A percentile compares a stretch with the other conserved stretches of the same genome.
These are phyloP conservation scores for Rhinoderma darwinii DNA, from an alignment of 2,113 vertebrate genomes.

Conservation along the genomic window DNA sequence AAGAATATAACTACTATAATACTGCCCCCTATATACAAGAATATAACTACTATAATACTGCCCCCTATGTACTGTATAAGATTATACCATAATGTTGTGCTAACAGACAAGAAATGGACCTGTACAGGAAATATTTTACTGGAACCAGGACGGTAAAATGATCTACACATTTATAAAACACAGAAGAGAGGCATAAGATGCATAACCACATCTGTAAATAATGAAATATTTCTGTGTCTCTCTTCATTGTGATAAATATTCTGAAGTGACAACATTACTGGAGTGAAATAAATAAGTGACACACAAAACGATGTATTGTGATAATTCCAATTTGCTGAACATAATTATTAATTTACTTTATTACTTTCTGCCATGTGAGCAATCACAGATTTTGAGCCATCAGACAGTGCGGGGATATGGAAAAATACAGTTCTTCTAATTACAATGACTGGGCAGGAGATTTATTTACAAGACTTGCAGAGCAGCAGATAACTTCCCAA, in stretches of 20 bases:
- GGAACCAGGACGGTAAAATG: neutral
- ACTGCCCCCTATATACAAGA: too few relatives aligned
- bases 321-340: conserved; percentile 45
- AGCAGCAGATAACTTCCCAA: neutral
- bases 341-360: conserved; percentile 52
- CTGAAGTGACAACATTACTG: conserved; percentile 20
- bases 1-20: too few relatives aligned
- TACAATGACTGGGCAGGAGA: conserved; percentile 16
- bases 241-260: conserved; percentile 17
- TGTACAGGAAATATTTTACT: too few relatives aligned
- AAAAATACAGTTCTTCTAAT: conserved; percentile 15
- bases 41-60: too few relatives aligned
- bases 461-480: neutral
- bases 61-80: too few relatives aligned
- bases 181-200: neutral
- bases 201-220: conserved; percentile 5
- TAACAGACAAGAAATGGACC: too few relatives aligned
- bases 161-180: neutral
- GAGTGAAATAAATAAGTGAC: conserved; percentile 42
- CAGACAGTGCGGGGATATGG: conserved; percentile 16
- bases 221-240: neutral
- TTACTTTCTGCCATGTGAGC: conserved; percentile 34
- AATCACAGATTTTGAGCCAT: conserved; percentile 11
- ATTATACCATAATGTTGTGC: too few relatives aligned
- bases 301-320: conserved; percentile 47